These are phyloP conservation scores for Rhabdophis nuchalis DNA, from an alignment of 2,797 vertebrate species.

Conservation along the genomic window DNA sequence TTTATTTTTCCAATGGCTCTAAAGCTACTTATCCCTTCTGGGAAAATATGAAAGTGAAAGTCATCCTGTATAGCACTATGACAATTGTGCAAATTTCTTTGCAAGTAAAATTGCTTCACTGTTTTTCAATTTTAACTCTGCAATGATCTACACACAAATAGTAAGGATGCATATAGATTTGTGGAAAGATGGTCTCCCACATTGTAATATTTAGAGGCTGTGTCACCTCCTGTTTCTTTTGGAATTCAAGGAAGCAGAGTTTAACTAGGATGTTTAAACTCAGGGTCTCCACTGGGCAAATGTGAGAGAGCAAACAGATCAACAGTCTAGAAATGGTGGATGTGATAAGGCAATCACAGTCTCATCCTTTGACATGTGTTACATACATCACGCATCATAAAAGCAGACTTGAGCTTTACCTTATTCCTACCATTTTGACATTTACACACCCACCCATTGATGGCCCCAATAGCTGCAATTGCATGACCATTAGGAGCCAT, in stretches of 20 bases:
- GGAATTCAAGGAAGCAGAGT: background rate
- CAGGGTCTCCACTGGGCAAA: background rate
- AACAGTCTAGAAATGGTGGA: background rate
- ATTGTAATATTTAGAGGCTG: background rate
- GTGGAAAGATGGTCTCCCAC: background rate
- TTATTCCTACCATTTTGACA: background rate
- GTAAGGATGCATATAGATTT: background rate
- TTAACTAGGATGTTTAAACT: background rate
- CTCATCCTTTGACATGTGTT: background rate
- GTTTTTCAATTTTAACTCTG: background rate
- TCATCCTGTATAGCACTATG: background rate
- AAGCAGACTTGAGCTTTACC: background rate
- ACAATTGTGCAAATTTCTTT: background rate
- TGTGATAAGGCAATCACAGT: background rate
- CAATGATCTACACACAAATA: background rate
- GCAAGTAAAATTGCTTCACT: background rate
- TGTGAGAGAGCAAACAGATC: background rate
- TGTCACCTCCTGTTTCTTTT: background rate
- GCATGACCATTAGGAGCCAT: background rate
- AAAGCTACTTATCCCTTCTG: background rate
- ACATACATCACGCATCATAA: background rate
- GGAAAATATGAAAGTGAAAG: background rate
- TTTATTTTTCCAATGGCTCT: background rate
- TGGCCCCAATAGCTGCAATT: background rate
- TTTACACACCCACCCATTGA: background rate